A percentile compares a stretch with the other conserved stretches of the same genome.
Evolutionary conservation across 2,113 vertebrate genomes (phyloP).

Genomic region (Periophthalmodon schlosseri): DNA sequence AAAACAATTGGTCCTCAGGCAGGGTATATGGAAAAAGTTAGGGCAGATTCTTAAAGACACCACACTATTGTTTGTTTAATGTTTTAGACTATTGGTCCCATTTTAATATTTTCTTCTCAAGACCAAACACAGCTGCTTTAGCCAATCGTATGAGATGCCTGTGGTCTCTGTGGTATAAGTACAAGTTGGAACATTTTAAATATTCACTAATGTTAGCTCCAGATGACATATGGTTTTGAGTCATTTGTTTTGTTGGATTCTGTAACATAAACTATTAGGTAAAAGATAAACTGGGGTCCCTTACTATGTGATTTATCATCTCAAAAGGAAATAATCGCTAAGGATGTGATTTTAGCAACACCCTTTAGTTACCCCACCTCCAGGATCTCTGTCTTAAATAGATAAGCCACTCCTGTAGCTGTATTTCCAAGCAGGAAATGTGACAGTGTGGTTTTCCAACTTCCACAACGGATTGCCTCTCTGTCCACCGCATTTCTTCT

Average conservation of each 20-base stretch:
- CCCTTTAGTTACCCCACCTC: conserved; percentile 68
- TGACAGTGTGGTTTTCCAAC: conserved; percentile 90
- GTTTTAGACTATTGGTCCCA: not conserved
- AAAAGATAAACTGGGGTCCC: conserved; percentile 38
- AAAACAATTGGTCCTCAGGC: conserved; percentile 22
- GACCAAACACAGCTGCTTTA: conserved; percentile 12
- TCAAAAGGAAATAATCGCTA: conserved; percentile 85
- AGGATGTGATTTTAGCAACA: conserved; percentile 84
- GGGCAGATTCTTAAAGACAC: conserved; percentile 39
- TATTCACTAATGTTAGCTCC: conserved; percentile 32
- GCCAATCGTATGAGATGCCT: not conserved
- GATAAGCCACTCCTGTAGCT: conserved; percentile 93
- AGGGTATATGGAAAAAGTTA: conserved; percentile 66
- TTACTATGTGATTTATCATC: conserved; percentile 74
- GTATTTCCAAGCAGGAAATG: conserved; percentile 93
- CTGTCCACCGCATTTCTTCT: conserved; percentile 62
- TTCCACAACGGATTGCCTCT: conserved; percentile 80
- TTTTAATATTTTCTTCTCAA: not conserved
- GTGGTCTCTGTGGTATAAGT: conserved; percentile 29
- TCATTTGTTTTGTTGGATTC: not conserved
- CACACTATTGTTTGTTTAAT: not conserved
- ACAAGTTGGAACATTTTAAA: conserved; percentile 16
- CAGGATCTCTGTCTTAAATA: conserved; percentile 86
- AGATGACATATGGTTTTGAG: not conserved
- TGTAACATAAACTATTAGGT: not conserved